Evolutionary conservation across 2,888 invertebrate species (phyloP).

Genomic region (Imbricaverruca yamaguchii): DNA sequence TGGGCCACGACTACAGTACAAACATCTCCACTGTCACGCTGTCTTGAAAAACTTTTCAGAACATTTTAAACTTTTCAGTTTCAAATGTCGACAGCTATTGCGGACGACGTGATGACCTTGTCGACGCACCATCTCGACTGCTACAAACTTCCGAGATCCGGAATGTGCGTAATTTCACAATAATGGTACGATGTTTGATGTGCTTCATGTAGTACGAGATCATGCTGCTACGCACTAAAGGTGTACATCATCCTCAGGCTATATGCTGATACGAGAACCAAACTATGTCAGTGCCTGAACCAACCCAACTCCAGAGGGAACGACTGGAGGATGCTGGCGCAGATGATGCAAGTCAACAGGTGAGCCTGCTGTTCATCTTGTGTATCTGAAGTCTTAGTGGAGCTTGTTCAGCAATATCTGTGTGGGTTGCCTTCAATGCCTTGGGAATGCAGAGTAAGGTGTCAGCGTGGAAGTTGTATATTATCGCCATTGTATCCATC

Average conservation of each 20-base stretch:
- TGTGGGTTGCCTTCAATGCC: too few relatives aligned
- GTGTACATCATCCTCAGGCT: conserved; percentile 42
- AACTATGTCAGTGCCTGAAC: conserved; percentile 74
- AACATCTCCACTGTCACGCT: too few relatives aligned
- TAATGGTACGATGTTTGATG: neutral
- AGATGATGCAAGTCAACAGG: conserved; percentile 78
- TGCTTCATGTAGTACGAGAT: neutral
- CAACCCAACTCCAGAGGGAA: conserved; percentile 82
- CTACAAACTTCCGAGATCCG: neutral
- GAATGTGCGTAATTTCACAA: neutral
- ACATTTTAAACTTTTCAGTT: too few relatives aligned
- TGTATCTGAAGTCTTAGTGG: too few relatives aligned
- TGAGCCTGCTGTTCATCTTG: neutral
- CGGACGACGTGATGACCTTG: too few relatives aligned
- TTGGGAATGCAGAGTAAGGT: too few relatives aligned
- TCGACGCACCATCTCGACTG: too few relatives aligned
- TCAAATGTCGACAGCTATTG: neutral
- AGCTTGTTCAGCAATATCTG: too few relatives aligned
- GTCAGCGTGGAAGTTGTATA: too few relatives aligned
- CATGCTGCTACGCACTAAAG: neutral
- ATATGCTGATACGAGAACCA: conserved; percentile 57
- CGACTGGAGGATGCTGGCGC: conserved; percentile 92
- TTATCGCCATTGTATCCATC: too few relatives aligned
- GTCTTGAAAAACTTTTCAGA: too few relatives aligned
- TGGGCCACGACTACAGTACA: too few relatives aligned